phyloP scores from a whole-genome alignment of 1,140 invertebrate species.

The Agrypnia vestita region DNA sequence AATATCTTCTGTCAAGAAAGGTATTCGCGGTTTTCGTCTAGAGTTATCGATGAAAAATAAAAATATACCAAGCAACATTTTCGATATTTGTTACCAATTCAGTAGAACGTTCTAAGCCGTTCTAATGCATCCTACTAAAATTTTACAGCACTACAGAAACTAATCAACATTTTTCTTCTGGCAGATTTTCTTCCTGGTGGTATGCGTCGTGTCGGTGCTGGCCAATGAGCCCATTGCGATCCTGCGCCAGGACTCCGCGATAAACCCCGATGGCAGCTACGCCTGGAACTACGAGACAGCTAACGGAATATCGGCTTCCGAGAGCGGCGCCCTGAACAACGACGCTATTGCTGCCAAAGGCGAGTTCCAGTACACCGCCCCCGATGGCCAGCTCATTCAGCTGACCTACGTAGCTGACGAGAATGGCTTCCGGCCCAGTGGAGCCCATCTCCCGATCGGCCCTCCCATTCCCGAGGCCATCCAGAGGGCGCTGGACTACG shows the following conservation, averaged over 20 bases:
- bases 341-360: constrained; percentile 70
- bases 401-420: constrained; percentile 80
- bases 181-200: constrained; percentile 7
- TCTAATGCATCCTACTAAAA: neutral
- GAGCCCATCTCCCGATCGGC: constrained; percentile 80
- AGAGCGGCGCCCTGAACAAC: constrained; percentile 73
- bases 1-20: no score
- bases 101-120: no score
- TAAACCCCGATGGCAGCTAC: constrained; percentile 74
- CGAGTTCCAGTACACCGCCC: constrained; percentile 79
- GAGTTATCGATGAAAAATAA: no score
- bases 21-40: no score
- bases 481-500: constrained; percentile 75
- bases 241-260: constrained; percentile 67
- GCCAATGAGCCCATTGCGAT: constrained; percentile 63
- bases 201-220: neutral
- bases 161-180: neutral
- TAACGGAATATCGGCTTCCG: constrained; percentile 75
- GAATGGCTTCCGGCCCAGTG: constrained; percentile 78
- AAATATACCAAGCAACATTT: no score
- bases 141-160: neutral
- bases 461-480: constrained; percentile 83
- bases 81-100: no score
- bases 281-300: constrained; percentile 75
- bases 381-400: constrained; percentile 74